These are phyloP conservation scores for Rhynchopsitta pachyrhyncha DNA, from an alignment of 2,113 vertebrate species.

Conservation along the genomic window DNA sequence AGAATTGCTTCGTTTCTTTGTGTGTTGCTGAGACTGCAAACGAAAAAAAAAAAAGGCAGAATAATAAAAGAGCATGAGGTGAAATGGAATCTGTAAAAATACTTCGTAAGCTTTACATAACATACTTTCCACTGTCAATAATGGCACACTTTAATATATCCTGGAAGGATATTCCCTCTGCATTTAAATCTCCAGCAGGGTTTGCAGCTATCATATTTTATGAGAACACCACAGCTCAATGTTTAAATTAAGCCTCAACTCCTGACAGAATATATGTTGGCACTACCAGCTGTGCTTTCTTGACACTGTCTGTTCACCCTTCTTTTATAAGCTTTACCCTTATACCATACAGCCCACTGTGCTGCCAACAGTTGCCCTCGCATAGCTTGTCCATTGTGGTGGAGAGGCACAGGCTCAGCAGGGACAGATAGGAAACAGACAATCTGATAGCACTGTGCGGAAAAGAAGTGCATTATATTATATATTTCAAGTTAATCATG, in stretches of 20 bases:
- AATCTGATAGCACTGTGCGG: background rate
- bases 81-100: background rate
- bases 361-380: background rate
- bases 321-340: background rate
- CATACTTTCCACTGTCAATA: background rate
- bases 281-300: background rate
- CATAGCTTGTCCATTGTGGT: background rate
- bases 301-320: background rate
- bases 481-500: background rate
- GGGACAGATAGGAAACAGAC: background rate
- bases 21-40: conserved; percentile 93
- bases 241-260: background rate
- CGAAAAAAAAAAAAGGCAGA: background rate
- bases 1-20: conserved; percentile 99
- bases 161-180: background rate
- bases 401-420: background rate
- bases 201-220: background rate
- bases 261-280: background rate
- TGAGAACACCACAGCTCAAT: background rate
- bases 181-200: background rate
- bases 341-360: background rate
- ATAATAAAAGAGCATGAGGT: background rate
- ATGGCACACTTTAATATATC: background rate
- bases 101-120: background rate
- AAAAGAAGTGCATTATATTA: background rate